phyloP scores from a whole-genome alignment of 2,113 vertebrate genomes.

The Cyprichromis sp. region DNA sequence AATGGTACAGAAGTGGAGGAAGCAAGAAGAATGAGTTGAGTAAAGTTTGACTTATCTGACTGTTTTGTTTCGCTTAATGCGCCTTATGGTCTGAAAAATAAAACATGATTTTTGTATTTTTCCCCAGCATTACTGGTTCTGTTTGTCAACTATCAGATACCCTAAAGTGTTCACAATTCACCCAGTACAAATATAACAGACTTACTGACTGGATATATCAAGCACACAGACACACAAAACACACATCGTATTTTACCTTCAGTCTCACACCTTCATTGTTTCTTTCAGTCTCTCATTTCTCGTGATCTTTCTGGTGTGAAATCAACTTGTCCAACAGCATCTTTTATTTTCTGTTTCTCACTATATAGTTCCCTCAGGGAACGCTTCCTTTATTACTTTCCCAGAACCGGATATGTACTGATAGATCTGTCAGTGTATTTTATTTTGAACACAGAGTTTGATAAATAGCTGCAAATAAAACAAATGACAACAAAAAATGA shows the following conservation, averaged over 20 bases:
- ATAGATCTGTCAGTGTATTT: not conserved
- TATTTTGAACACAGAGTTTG: not conserved
- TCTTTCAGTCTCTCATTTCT: not conserved
- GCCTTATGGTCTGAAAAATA: not conserved
- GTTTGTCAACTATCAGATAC: not conserved
- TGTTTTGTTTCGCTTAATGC: not conserved
- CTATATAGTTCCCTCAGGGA: not conserved
- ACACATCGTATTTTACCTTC: not conserved
- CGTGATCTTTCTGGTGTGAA: slow-evolving; percentile 12
- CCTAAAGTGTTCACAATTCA: not conserved
- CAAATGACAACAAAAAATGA: not conserved
- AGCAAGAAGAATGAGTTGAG: not conserved
- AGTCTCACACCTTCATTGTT: not conserved
- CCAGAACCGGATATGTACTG: not conserved
- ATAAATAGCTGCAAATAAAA: not conserved
- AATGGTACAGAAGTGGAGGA: not conserved
- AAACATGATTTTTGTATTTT: not conserved
- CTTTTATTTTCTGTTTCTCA: slow-evolving; percentile 9
- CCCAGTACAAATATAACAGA: not conserved
- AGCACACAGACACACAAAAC: not conserved
- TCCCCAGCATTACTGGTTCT: not conserved
- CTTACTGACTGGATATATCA: not conserved
- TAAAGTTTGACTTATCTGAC: not conserved
- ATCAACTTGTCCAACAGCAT: not conserved
- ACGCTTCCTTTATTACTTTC: not conserved